Evolutionary conservation across 2,797 vertebrate genomes (phyloP), one percentile per base, ranked within the genome.

Genomic region (Falco cherrug): DNA sequence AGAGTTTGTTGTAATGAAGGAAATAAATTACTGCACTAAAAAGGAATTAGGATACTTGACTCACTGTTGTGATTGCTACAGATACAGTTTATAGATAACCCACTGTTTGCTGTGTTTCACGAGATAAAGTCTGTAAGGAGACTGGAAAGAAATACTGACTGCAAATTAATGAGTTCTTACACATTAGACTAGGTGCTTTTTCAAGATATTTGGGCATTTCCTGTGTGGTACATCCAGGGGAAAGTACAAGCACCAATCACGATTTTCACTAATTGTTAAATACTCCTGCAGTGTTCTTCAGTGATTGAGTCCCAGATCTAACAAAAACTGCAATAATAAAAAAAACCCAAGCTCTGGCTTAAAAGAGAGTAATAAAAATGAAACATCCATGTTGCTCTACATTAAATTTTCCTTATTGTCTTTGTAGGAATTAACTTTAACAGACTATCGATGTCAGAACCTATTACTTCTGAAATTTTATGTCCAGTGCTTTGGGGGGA

Each of bases 61-160:
- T 80, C 53, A 60, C 37, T 69, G 39, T 50, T 88, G 48, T 61
- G 35, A 87, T 63, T 61, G 45, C 68, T 74, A 69, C 53, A 87
- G 63, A 45, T 37, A 64, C 5, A 48, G 64, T 14, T 94, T 11
- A 53, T 50, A n/a, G 53, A 89, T 70, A 89, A 83, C 5, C 9
- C 51, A 61, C n/a, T 53, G 57, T 80, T 80, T 93, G 75, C 43
- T 80, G n/a, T 64, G 59, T 31, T 94, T 94, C 57, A 87, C 26
- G 41, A 87, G 47, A 54, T 43, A 54, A 93, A 54, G 20, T 65
- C 67, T 89, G 67, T 54, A 87, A 80, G 81, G 68, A 91, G 57
- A 83, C 60, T 59, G 64, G 68, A 93, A 92, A 64, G 31, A 94
- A 96, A 92, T 56, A 89, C 1, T 95, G 77, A 69, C 65, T 51